A percentile compares a stretch with the other conserved stretches of the same genome.
These are phyloP conservation scores for Aricia artaxerxes DNA, from an alignment of 2,888 invertebrate genomes.

Conservation along the genomic window DNA sequence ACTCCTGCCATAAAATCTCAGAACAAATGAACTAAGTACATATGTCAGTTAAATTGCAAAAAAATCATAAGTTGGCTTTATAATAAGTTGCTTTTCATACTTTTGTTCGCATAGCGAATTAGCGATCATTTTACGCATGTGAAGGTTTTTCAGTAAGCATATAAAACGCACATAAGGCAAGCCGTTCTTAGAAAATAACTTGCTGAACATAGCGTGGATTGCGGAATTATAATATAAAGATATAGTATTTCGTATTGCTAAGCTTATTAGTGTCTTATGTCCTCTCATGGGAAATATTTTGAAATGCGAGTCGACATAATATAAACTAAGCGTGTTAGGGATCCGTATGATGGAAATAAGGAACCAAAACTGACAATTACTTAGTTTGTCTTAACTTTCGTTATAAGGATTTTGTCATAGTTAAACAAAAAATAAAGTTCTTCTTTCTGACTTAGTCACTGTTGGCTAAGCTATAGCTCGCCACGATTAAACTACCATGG, in stretches of 20 bases:
- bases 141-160: conserved; percentile 27
- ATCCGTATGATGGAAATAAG: conserved; percentile 38
- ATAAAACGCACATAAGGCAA: neutral
- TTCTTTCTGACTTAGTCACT: too few species aligned
- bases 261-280: conserved; percentile 42
- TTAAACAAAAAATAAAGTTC: too few species aligned
- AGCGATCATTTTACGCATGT: conserved; percentile 17
- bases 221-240: conserved; percentile 38
- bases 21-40: too few species aligned
- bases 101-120: neutral
- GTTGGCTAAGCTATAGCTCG: too few species aligned
- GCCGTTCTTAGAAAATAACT: conserved; percentile 17
- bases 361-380: conserved; percentile 1
- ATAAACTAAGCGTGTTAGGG: conserved; percentile 53
- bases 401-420: too few species aligned
- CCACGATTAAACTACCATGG: too few species aligned
- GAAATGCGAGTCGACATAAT: conserved; percentile 64
- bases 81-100: neutral
- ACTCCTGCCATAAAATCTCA: too few species aligned
- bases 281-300: conserved; percentile 68
- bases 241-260: conserved; percentile 45
- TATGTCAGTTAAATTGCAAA: neutral
- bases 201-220: conserved; percentile 33
- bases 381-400: too few species aligned
- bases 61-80: neutral